These are phyloP conservation scores for Julus scandinavius DNA, from an alignment of 2,888 invertebrate genomes.

Conservation along the genomic window DNA sequence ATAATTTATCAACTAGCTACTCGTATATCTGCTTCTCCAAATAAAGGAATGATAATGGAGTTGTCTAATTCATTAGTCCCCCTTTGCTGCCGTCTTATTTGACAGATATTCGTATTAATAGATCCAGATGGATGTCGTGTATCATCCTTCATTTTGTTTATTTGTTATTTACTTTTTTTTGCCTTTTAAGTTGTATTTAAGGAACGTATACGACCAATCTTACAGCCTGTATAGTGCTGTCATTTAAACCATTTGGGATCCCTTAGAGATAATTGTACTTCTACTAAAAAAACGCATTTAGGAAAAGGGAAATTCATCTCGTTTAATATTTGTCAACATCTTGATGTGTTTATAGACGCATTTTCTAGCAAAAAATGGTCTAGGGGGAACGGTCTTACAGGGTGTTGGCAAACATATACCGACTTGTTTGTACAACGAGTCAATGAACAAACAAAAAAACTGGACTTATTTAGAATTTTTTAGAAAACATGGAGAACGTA, in stretches of 20 bases:
- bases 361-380: neutral
- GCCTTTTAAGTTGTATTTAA: neutral
- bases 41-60: slow-evolving; percentile 13
- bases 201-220: slow-evolving; percentile 1
- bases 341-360: slow-evolving; percentile 7
- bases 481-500: neutral
- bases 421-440: neutral
- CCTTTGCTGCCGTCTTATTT: neutral
- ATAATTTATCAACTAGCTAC: neutral
- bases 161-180: neutral
- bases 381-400: neutral
- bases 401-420: neutral
- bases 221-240: neutral
- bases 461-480: neutral
- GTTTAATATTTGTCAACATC: slow-evolving; percentile 22
- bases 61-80: slow-evolving; percentile 20
- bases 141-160: slow-evolving; percentile 27
- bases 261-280: neutral
- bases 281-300: neutral
- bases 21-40: neutral
- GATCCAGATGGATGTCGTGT: slow-evolving; percentile 27
- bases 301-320: neutral
- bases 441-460: neutral
- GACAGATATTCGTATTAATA: slow-evolving; percentile 21
- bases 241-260: slow-evolving; percentile 22